Evolutionary conservation across 2,888 invertebrate genomes (phyloP).

Genomic region (Drosophila borealis): DNA sequence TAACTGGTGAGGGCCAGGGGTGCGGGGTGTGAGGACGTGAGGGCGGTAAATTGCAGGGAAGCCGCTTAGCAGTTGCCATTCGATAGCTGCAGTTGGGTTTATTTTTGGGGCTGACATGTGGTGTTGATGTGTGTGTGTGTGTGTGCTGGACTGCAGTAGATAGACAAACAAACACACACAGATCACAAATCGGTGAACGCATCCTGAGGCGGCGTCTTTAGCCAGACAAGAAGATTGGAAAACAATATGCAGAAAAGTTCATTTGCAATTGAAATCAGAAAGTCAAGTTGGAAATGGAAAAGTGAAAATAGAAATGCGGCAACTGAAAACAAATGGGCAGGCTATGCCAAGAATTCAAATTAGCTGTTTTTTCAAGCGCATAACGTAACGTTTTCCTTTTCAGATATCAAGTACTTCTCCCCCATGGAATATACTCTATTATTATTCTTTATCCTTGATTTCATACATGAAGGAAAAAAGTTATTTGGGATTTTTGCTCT

Average conservation of each 20-base stretch:
- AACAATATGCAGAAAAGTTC: conserved; percentile 54
- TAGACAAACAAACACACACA: conserved; percentile 12
- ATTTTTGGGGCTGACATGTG: conserved; percentile 64
- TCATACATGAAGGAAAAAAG: too few species aligned
- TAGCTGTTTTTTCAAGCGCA: conserved; percentile 12
- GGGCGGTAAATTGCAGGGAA: conserved; percentile 2
- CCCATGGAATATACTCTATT: too few species aligned
- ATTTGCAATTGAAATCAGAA: conserved; percentile 73
- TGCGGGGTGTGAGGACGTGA: neutral
- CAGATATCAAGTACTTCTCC: too few species aligned
- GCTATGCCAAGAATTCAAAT: conserved; percentile 36
- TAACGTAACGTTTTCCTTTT: too few species aligned
- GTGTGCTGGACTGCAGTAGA: conserved; percentile 5
- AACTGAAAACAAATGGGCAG: conserved; percentile 24
- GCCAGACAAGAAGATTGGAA: conserved; percentile 48
- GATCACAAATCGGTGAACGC: neutral
- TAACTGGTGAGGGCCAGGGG: conserved; percentile 24
- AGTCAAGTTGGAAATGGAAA: conserved; percentile 47
- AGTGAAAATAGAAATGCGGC: neutral
- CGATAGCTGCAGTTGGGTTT: conserved; percentile 52
- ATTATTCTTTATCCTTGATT: too few species aligned
- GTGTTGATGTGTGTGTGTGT: conserved; percentile 20
- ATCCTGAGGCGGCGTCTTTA: conserved; percentile 10
- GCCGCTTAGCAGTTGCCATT: conserved; percentile 46
- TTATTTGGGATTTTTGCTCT: too few species aligned